A percentile compares a stretch with the other conserved stretches of the same genome.
Conservation (phyloP, 92 coral and sea anemone species). For the Meandrina meandrites region DNA sequence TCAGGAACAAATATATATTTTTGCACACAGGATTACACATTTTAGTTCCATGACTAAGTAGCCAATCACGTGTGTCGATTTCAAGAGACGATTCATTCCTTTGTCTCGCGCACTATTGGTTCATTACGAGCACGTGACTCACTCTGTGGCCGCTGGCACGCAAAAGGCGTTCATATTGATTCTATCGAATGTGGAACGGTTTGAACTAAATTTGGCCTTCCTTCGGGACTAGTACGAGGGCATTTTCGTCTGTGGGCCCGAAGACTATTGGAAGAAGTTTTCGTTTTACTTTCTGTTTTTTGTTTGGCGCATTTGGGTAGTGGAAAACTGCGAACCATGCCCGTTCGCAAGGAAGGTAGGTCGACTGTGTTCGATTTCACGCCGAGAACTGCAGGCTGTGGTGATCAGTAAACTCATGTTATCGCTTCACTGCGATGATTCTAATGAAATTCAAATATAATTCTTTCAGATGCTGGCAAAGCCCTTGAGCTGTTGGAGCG, state of each 20-base stretch:
- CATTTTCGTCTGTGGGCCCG: constrained; percentile 2
- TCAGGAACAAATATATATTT: not conserved
- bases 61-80: constrained; percentile 15
- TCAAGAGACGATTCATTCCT: constrained; percentile 24
- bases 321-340: constrained; percentile 74
- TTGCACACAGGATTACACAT: not conserved
- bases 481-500: constrained; percentile 92
- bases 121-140: constrained; percentile 68
- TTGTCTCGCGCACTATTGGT: constrained; percentile 55
- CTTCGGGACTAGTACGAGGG: constrained; percentile 16
- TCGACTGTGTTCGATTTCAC: constrained; percentile 5
- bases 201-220: constrained; percentile 24
- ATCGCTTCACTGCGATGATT: constrained; percentile 22
- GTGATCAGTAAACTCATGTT: not conserved
- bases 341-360: constrained; percentile 98
- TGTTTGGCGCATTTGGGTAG: not conserved
- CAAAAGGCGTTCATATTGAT: constrained; percentile 90
- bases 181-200: constrained; percentile 6
- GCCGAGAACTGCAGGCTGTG: not conserved
- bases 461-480: constrained; percentile 79
- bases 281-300: constrained; percentile 13
- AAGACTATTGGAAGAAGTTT: constrained; percentile 5
- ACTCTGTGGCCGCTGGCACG: constrained; percentile 77
- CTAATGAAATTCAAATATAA: constrained; percentile 36
- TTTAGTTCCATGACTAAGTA: not conserved